Evolutionary conservation across 2,888 invertebrate genomes (phyloP), one percentile per base, ranked within the genome.

Genomic region (Catocala sponsa): DNA sequence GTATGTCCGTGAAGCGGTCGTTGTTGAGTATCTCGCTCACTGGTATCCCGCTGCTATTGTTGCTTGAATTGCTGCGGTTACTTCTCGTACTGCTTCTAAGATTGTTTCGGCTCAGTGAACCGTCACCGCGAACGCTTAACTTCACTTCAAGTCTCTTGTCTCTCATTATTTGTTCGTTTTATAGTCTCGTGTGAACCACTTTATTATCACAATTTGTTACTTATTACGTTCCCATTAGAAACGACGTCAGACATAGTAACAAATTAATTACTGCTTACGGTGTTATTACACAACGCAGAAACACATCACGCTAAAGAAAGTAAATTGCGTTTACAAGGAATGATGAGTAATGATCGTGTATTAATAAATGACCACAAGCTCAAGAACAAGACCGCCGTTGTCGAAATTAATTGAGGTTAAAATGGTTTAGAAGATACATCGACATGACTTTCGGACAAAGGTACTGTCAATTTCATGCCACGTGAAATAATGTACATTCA

Each of bases 61-160:
- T 90, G 71, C 91, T 92, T 10, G 78, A 68, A 74, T 88, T 89
- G 70, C 92, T 92, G 62, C 88, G 85, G 72, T 89, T 92, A 72
- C 93, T 94, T 79, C 94, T 85, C 32, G 72, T 87, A 63, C 94
- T 94, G 74, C 92, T 91, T 70, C 94, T 85, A 13, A 84, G 76
- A 76, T 88, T 88, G 78, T 90, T 90, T 49, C 94, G 86, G 64
- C 86, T 88, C 67, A 94, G 75, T 55, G 94, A 92, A 69, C 94
- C 92, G 65, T 94, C 95, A 44, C 94, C 94, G 44, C 93, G 91
- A 61, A 95, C 94, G 79, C 92, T 94, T 65, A 95, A 78, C 72
- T 89, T 95, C 60, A 95, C 83, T 87, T 95, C 90, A 41, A 94
- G 81, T 86, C 92, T 91, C 85, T 92, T 93, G 76, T 94, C 91